Percentiles rank a stretch among this genome's conserved stretches.
These are phyloP conservation scores for Oscheius sp. DNA, from an alignment of 2,888 invertebrate genomes.

Conservation along the genomic window DNA sequence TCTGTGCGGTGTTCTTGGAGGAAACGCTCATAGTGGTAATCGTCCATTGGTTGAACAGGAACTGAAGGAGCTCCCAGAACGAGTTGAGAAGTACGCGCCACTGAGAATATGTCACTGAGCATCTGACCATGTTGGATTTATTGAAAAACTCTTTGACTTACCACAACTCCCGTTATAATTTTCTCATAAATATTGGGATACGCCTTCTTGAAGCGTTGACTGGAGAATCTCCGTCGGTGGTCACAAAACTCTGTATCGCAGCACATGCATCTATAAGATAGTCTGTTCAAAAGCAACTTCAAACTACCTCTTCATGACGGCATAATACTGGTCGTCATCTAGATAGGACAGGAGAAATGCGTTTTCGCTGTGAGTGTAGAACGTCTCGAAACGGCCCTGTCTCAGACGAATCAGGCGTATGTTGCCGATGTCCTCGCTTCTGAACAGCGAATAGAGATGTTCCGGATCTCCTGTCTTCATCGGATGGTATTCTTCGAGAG, in stretches of 20 bases:
- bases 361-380: not conserved
- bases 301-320: not conserved
- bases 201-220: constrained; percentile 10
- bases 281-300: not conserved
- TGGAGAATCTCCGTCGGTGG: constrained; percentile 9
- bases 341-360: constrained; percentile 14
- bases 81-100: constrained; percentile 1
- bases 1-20: too few relatives aligned
- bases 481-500: constrained; percentile 13
- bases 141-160: not conserved
- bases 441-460: constrained; percentile 6
- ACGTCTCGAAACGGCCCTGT: constrained; percentile 9
- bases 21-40: too few relatives aligned
- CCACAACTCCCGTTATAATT: not conserved
- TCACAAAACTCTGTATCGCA: constrained; percentile 13
- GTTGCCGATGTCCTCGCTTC: constrained; percentile 4
- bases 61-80: constrained; percentile 6
- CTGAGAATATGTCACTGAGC: not conserved
- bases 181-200: not conserved
- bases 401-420: constrained; percentile 3
- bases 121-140: too few relatives aligned
- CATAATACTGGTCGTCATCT: constrained; percentile 20
- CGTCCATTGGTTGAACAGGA: too few relatives aligned
- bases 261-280: not conserved
- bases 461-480: constrained; percentile 28